Evolutionary conservation across 53 echinoderm and acorn worm species (phyloP), one percentile per base, ranked within the genome.

Genomic region (Zoroaster sp.): DNA sequence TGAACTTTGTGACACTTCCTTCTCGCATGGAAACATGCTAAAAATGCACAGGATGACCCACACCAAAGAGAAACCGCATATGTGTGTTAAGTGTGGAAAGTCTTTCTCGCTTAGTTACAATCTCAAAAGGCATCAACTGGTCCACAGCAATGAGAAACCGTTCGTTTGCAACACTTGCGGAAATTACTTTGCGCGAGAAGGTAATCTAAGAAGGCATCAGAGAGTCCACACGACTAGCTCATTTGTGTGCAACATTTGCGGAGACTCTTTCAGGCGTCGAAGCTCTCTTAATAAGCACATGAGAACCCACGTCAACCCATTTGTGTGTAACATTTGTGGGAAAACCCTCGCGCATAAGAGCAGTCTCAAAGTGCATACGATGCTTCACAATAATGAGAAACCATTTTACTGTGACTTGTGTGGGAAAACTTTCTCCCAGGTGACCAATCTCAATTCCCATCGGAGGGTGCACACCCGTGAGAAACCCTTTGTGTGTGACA

Each of bases 401-500:
- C 87, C 80, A 2, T 83, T 75, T 47, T 25, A 34, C 3, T 93
- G 93, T 59, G 81, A 54, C 11, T 28, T 69, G 9, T 94, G 94
- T 66, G 49, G 45, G 23, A 91, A 94, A 44, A 38, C 43, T 15
- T 94, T 91, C 47, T 28, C 91, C 10, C 40, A 59, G 11, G 13
- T 17, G 1, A 12, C 42, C 14, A 77, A 69, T 55, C 83, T 94
- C 3, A 88, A 41, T 25, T 35, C 63, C 28, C 94, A 94, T 55
- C 15, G 20, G 30, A 51, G 68, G 28, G 28, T 73, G 23, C 94
- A 94, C 45, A 82, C 76, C 0, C 91, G 82, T 1, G 73, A 83
- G 66, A 88, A 71, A 14, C 94, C 94, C 9, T 90, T 59, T 11
- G 35, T 37, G 7, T 94, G 94, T n/a, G 65, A 81, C 3, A 51